Percentiles rank a stretch among this genome's conserved stretches.
phyloP scores from a whole-genome alignment of 2,888 invertebrate genomes.

The Heliconius cydno region DNA sequence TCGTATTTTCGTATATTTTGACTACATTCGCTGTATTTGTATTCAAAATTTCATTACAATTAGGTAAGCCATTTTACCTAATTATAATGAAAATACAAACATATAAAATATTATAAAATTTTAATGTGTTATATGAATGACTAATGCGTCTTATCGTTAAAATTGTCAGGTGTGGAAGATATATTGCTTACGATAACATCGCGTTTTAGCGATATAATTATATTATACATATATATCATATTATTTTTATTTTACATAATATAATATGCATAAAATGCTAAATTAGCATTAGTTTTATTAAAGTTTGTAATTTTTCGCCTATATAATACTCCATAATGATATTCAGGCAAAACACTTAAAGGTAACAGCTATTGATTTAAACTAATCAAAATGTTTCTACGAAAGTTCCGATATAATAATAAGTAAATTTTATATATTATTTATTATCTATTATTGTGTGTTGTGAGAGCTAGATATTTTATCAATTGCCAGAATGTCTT shows the following conservation, averaged over 20 bases:
- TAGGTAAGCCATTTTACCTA: background rate
- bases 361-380: background rate
- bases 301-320: background rate
- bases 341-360: background rate
- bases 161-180: conserved; percentile 4
- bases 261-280: background rate
- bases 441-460: background rate
- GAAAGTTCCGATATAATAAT: conserved; percentile 2
- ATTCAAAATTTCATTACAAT: background rate
- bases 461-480: background rate
- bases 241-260: background rate
- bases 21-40: background rate
- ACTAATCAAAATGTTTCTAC: conserved; percentile 4
- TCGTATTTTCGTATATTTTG: background rate
- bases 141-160: background rate
- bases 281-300: background rate
- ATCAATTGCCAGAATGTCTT: background rate
- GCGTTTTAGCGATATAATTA: conserved; percentile 21
- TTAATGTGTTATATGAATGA: background rate
- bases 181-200: background rate
- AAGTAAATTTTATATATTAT: background rate
- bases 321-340: background rate
- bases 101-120: background rate
- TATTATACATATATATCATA: background rate
- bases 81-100: background rate